These are phyloP conservation scores for Aphelenchoides bicaudatus DNA, from an alignment of 2,888 invertebrate genomes.

Conservation along the genomic window DNA sequence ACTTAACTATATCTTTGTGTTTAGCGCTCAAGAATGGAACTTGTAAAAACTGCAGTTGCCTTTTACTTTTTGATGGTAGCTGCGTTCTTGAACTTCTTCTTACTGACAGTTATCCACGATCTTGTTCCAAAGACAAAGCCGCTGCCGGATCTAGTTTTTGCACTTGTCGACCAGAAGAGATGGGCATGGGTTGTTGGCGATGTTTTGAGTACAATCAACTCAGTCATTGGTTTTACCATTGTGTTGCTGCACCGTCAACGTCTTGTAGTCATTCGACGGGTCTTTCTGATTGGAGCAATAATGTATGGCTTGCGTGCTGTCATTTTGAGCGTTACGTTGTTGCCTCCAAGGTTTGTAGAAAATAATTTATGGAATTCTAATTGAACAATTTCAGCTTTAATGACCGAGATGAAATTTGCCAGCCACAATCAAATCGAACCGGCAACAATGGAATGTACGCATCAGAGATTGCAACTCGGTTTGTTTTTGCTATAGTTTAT, in stretches of 20 bases:
- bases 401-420: slow-evolving; percentile 50
- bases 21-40: slow-evolving; percentile 39
- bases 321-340: slow-evolving; percentile 52
- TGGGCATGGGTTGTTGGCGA: slow-evolving; percentile 61
- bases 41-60: slow-evolving; percentile 51
- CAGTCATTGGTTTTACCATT: slow-evolving; percentile 53
- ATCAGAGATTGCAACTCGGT: slow-evolving; percentile 50
- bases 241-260: slow-evolving; percentile 55
- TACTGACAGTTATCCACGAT: slow-evolving; percentile 59
- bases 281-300: slow-evolving; percentile 53
- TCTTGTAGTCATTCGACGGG: slow-evolving; percentile 52
- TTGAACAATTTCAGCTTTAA: neutral
- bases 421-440: slow-evolving; percentile 55
- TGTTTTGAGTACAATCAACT: slow-evolving; percentile 54
- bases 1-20: slow-evolving; percentile 10
- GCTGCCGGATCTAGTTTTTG: slow-evolving; percentile 55
- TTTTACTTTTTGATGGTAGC: slow-evolving; percentile 52
- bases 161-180: slow-evolving; percentile 55
- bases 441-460: slow-evolving; percentile 48
- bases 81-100: slow-evolving; percentile 58
- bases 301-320: slow-evolving; percentile 51
- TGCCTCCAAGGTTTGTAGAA: slow-evolving; percentile 59
- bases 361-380: too few species aligned
- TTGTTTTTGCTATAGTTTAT: slow-evolving; percentile 8
- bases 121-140: slow-evolving; percentile 46